Conservation (phyloP, 2,888 invertebrate genomes). For the Cartodere bifasciata region DNA sequence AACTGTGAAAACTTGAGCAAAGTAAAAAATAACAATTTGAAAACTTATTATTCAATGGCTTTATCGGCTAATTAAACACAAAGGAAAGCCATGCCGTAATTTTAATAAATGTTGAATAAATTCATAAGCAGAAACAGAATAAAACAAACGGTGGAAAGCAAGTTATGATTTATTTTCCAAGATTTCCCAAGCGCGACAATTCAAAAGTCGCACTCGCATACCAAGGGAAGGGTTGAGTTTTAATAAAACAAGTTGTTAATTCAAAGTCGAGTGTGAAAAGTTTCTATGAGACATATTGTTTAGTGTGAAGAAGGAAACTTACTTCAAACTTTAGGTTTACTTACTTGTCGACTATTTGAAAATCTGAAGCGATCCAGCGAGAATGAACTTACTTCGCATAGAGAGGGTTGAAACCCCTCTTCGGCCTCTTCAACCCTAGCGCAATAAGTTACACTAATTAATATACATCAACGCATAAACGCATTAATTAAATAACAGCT, state of each 20-base stretch:
- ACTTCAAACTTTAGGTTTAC: constrained; percentile 29
- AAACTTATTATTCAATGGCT: no score
- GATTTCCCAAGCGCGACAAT: constrained; percentile 29
- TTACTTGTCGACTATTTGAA: constrained; percentile 20
- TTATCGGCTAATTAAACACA: no score
- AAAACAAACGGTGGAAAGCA: constrained; percentile 25
- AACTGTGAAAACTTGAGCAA: no score
- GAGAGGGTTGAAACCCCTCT: constrained; percentile 9
- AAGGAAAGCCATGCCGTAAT: no score
- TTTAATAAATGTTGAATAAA: constrained; percentile 28
- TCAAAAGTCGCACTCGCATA: constrained; percentile 21
- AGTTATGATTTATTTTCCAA: constrained; percentile 34
- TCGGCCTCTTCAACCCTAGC: constrained; percentile 17
- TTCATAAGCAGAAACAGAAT: constrained; percentile 25
- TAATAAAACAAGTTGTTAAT: constrained; percentile 39
- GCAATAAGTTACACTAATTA: constrained; percentile 36
- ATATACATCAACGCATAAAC: constrained; percentile 38
- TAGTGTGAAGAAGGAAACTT: constrained; percentile 29
- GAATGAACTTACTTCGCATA: constrained; percentile 11
- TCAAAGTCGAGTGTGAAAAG: constrained; percentile 32
- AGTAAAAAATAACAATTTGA: no score
- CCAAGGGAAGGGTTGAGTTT: constrained; percentile 33
- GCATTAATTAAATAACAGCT: constrained; percentile 36
- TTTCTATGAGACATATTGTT: constrained; percentile 27
- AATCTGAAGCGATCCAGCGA: background rate